These are phyloP conservation scores for Polymixis lichenea DNA, from an alignment of 2,888 invertebrate species.

Conservation along the genomic window DNA sequence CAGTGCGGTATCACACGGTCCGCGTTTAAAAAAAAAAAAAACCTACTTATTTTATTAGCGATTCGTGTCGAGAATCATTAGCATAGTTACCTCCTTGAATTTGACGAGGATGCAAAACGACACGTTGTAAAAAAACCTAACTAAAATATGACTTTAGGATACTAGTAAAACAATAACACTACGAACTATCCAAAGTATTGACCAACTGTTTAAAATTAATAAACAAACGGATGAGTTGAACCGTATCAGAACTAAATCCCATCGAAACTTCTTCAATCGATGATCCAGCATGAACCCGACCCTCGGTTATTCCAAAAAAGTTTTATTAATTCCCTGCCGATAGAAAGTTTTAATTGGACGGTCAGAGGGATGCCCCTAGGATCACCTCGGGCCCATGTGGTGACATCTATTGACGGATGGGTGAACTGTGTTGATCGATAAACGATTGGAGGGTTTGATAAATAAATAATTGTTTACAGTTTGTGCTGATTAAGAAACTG, in stretches of 20 bases:
- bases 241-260: neutral
- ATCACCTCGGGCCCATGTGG: neutral
- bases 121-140: too few species aligned
- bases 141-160: too few species aligned
- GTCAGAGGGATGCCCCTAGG: constrained; percentile 33
- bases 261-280: constrained; percentile 26
- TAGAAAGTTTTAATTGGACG: constrained; percentile 62
- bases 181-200: neutral
- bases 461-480: neutral
- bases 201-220: constrained; percentile 4
- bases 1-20: too few species aligned
- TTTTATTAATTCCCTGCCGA: constrained; percentile 58
- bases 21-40: too few species aligned
- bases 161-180: too few species aligned
- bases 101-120: too few species aligned
- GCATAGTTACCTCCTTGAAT: too few species aligned
- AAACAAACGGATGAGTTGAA: neutral
- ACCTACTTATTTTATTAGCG: too few species aligned
- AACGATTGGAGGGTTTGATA: neutral
- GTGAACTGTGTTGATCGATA: neutral
- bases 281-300: constrained; percentile 11
- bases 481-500: too few species aligned
- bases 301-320: constrained; percentile 43
- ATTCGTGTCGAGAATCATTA: too few species aligned
- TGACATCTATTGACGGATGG: constrained; percentile 24